A percentile compares a stretch with the other conserved stretches of the same genome.
Evolutionary conservation across 2,888 invertebrate genomes (phyloP).

Genomic region (Pegoplata infirma): DNA sequence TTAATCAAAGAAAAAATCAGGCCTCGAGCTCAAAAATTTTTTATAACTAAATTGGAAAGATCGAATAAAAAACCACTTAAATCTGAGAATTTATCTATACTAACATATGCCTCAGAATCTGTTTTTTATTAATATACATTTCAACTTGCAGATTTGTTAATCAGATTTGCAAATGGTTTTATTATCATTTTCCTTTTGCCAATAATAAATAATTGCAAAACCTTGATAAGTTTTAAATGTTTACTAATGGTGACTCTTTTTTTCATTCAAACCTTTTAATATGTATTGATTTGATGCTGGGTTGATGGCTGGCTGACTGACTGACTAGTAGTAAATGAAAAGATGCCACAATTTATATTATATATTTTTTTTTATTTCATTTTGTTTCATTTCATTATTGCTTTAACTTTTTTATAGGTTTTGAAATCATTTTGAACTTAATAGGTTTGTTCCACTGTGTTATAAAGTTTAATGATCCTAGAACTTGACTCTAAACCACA

Average conservation of each 20-base stretch:
- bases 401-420: slow-evolving; percentile 36
- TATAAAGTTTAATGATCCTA: slow-evolving; percentile 44
- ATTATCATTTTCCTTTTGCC: no score
- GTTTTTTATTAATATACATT: no score
- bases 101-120: no score
- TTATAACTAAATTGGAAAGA: no score
- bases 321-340: no score
- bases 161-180: no score
- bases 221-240: background rate
- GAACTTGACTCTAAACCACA: slow-evolving; percentile 46
- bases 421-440: slow-evolving; percentile 40
- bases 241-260: slow-evolving; percentile 7
- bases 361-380: slow-evolving; percentile 14
- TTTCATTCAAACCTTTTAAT: background rate
- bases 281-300: background rate
- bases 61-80: no score
- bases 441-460: slow-evolving; percentile 54
- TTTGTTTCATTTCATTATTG: slow-evolving; percentile 37
- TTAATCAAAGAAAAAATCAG: no score
- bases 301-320: no score
- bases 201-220: background rate
- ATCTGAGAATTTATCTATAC: no score
- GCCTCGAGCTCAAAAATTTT: no score
- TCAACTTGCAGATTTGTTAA: no score
- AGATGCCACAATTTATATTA: slow-evolving; percentile 17